These are phyloP conservation scores for Varanus komodoensis DNA, from an alignment of 2,113 vertebrate species.

Conservation along the genomic window DNA sequence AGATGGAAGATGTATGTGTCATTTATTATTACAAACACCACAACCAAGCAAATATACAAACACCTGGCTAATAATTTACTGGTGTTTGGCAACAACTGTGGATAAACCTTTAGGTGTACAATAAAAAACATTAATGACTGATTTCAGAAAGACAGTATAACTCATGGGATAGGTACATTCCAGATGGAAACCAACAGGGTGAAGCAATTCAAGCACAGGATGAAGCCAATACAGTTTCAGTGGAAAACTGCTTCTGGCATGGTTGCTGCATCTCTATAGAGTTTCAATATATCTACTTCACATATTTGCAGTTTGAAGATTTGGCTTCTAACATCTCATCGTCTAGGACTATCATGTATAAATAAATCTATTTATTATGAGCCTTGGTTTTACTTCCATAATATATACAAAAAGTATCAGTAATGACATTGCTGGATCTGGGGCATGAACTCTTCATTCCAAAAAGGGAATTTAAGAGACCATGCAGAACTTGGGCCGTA, in stretches of 20 bases:
- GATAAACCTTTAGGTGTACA: neutral
- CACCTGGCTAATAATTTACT: neutral
- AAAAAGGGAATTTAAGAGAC: slow-evolving; percentile 32
- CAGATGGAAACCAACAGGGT: neutral
- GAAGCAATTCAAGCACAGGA: neutral
- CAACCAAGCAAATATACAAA: slow-evolving; percentile 2
- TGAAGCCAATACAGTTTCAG: neutral
- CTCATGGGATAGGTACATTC: neutral
- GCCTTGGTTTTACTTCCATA: slow-evolving; percentile 1
- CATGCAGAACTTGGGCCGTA: slow-evolving; percentile 29
- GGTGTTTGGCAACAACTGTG: slow-evolving; percentile 7
- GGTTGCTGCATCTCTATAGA: neutral
- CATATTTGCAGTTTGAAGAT: slow-evolving; percentile 13
- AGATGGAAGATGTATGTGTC: neutral
- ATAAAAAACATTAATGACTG: neutral
- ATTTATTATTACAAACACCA: neutral
- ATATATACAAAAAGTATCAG: neutral
- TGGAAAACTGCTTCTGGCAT: neutral
- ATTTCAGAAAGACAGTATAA: neutral
- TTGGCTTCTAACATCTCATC: neutral
- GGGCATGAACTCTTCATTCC: neutral
- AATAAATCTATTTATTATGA: slow-evolving; percentile 21
- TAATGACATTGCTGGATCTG: neutral
- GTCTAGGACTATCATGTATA: neutral
- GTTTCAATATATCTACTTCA: neutral